Evolutionary conservation across 2,113 vertebrate species (phyloP).

Genomic region (Pachypanchax playfairii): DNA sequence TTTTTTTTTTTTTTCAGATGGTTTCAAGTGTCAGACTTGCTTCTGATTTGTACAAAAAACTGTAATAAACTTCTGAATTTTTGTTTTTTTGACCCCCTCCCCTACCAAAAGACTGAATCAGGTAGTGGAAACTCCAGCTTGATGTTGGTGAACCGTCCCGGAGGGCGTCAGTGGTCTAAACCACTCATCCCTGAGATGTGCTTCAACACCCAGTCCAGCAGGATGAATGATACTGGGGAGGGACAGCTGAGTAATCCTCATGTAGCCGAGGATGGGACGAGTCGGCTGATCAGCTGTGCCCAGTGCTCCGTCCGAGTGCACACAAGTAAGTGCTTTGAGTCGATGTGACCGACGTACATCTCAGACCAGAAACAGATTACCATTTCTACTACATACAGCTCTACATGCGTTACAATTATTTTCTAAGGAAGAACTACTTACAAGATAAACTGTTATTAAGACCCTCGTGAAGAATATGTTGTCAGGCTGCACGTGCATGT

Average conservation of each 20-base stretch:
- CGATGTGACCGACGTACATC: no score
- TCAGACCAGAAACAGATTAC: no score
- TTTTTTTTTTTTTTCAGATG: no score
- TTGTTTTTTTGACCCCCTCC: background rate
- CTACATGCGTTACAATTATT: no score
- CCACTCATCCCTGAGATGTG: constrained; percentile 98
- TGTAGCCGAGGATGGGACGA: constrained; percentile 90
- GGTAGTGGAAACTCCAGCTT: constrained; percentile 67
- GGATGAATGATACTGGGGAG: constrained; percentile 68
- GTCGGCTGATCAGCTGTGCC: constrained; percentile 88
- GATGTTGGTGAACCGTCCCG: constrained; percentile 51
- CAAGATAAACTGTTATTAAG: no score
- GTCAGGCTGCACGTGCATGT: no score
- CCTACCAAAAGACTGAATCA: constrained; percentile 81
- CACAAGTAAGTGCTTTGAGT: constrained; percentile 95
- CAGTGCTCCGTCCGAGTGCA: constrained; percentile 93
- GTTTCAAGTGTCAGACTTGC: background rate
- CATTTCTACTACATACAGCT: background rate
- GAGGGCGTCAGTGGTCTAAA: constrained; percentile 82
- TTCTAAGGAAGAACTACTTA: no score
- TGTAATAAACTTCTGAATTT: background rate
- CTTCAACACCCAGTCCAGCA: constrained; percentile 88
- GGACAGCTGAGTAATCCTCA: constrained; percentile 90
- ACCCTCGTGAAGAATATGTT: no score
- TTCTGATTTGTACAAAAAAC: background rate